Evolutionary conservation across 2,113 vertebrate genomes (phyloP).

Genomic region (Eublepharis macularius): DNA sequence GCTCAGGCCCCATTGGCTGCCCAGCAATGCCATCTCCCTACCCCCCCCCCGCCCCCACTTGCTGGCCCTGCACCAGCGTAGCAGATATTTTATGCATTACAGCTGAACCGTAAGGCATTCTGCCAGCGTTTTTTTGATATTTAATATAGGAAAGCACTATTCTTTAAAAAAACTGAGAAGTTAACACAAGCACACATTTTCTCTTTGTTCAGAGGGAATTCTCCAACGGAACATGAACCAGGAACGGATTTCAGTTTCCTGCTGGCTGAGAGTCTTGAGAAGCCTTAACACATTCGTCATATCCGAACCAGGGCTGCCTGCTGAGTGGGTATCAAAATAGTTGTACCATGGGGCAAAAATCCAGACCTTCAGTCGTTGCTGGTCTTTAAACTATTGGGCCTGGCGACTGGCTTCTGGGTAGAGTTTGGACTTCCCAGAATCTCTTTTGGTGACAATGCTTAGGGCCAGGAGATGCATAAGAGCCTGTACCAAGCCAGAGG

Average conservation of each 20-base stretch:
- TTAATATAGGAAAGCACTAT: no score
- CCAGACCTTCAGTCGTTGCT: not conserved
- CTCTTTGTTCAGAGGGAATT: slow-evolving; percentile 73
- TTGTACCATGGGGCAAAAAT: not conserved
- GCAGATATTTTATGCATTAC: not conserved
- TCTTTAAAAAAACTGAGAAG: no score
- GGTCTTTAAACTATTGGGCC: not conserved
- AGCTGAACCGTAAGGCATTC: not conserved
- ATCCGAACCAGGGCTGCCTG: slow-evolving; percentile 1
- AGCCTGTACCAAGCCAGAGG: not conserved
- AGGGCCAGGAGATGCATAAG: not conserved
- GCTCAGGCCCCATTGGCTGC: no score
- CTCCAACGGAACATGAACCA: slow-evolving; percentile 78
- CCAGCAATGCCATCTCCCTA: no score
- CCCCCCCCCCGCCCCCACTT: no score
- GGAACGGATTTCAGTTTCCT: slow-evolving; percentile 86
- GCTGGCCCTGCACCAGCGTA: no score
- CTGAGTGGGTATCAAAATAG: not conserved
- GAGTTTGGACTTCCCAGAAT: not conserved
- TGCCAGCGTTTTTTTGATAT: not conserved
- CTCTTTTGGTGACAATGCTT: not conserved
- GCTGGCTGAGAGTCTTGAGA: slow-evolving; percentile 53
- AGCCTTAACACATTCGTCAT: slow-evolving; percentile 15
- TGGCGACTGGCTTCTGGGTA: not conserved
- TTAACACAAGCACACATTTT: slow-evolving; percentile 3